These are phyloP conservation scores for Syrphus vitripennis DNA, from an alignment of 2,888 invertebrate species.

Conservation along the genomic window DNA sequence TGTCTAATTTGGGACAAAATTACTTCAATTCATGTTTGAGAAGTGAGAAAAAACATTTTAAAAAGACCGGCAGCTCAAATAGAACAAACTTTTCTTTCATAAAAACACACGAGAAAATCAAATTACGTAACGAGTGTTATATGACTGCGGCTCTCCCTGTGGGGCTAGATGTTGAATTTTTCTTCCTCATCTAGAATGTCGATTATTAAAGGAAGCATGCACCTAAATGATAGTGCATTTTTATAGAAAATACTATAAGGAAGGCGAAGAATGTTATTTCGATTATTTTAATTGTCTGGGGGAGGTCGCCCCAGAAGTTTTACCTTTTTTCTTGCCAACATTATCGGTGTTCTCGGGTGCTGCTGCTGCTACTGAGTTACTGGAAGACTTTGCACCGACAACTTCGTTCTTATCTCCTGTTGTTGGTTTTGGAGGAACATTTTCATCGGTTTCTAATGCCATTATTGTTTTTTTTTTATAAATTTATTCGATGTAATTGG, in stretches of 20 bases:
- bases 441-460: slow-evolving; percentile 66
- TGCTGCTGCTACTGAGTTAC: slow-evolving; percentile 20
- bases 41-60: slow-evolving; percentile 4
- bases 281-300: background rate
- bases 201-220: background rate
- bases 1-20: slow-evolving; percentile 1
- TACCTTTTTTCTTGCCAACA: slow-evolving; percentile 72
- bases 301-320: slow-evolving; percentile 18
- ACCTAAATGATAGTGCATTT: background rate
- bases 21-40: background rate
- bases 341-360: slow-evolving; percentile 47
- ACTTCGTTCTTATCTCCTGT: slow-evolving; percentile 51
- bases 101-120: slow-evolving; percentile 69
- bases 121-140: slow-evolving; percentile 72
- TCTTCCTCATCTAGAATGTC: background rate
- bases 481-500: slow-evolving; percentile 33
- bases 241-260: background rate
- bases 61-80: slow-evolving; percentile 32
- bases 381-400: slow-evolving; percentile 58
- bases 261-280: background rate
- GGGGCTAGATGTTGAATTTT: slow-evolving; percentile 37
- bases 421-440: slow-evolving; percentile 30
- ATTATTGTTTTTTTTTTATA: slow-evolving; percentile 44
- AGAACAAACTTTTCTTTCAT: slow-evolving; percentile 59
- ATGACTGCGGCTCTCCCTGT: slow-evolving; percentile 54